Evolutionary conservation across 2,888 invertebrate species (phyloP).

Genomic region (Hermaeophaga mercurialis): DNA sequence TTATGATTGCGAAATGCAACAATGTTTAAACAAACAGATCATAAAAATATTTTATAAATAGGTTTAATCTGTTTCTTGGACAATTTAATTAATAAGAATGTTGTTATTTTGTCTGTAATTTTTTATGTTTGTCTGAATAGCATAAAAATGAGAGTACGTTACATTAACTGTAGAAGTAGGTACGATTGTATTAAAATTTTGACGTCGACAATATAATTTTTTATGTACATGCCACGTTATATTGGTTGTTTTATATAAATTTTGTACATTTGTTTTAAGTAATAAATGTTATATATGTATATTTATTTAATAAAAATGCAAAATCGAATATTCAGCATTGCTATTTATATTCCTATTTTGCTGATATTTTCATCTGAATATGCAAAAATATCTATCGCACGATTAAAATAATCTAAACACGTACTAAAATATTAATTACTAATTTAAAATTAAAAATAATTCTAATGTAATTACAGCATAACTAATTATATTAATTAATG

Average conservation of each 20-base stretch:
- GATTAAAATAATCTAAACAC: no score
- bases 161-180: conserved; percentile 45
- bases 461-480: no score
- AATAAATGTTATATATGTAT: neutral
- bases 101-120: conserved; percentile 26
- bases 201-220: conserved; percentile 6
- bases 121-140: conserved; percentile 24
- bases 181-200: conserved; percentile 46
- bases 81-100: conserved; percentile 16
- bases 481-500: no score
- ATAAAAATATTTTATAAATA: conserved; percentile 17
- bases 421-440: no score
- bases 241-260: neutral
- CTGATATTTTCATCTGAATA: no score
- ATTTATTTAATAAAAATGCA: neutral
- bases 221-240: conserved; percentile 4
- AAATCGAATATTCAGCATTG: no score
- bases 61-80: conserved; percentile 16
- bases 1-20: neutral
- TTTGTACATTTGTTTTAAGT: neutral
- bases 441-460: no score
- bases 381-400: no score
- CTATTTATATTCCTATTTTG: no score
- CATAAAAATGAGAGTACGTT: conserved; percentile 43
- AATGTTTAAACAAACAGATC: conserved; percentile 17